phyloP scores from a whole-genome alignment of 2,797 vertebrate species.

The Euphonia xanthogaster region DNA sequence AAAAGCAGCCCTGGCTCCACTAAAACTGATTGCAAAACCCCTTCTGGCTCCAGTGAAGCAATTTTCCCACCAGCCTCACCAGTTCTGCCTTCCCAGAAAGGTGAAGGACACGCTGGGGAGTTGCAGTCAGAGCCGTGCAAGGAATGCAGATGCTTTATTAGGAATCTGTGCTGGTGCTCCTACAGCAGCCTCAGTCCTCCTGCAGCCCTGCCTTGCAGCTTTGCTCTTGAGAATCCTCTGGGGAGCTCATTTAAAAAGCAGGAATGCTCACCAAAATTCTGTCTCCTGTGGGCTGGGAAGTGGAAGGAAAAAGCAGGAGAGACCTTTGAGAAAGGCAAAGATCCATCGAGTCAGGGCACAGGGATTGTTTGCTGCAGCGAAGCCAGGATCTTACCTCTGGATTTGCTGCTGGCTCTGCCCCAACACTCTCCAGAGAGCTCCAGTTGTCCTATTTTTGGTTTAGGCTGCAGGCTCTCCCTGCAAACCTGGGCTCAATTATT shows the following conservation, averaged over 20 bases:
- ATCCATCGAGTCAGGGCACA: background rate
- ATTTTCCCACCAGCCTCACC: background rate
- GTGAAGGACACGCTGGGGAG: background rate
- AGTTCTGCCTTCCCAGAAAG: slow-evolving; percentile 18
- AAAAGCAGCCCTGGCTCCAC: background rate
- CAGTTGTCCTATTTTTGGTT: background rate
- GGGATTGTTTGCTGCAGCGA: background rate
- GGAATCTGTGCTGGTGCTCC: background rate
- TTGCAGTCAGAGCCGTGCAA: background rate
- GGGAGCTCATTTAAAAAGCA: slow-evolving; percentile 4
- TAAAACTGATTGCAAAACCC: background rate
- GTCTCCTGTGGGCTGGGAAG: background rate
- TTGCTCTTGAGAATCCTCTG: background rate
- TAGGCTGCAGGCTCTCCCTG: background rate
- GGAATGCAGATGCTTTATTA: background rate
- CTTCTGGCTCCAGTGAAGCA: background rate
- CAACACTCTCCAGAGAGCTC: background rate
- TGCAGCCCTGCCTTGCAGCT: background rate
- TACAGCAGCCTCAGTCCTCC: background rate
- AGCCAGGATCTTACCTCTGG: background rate
- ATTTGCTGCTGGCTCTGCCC: background rate
- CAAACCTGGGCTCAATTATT: background rate
- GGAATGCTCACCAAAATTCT: background rate
- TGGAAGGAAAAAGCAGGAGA: background rate
- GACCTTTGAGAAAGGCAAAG: background rate